Conservation (phyloP, 2,113 vertebrate genomes). For the Peucedramus taeniatus region DNA sequence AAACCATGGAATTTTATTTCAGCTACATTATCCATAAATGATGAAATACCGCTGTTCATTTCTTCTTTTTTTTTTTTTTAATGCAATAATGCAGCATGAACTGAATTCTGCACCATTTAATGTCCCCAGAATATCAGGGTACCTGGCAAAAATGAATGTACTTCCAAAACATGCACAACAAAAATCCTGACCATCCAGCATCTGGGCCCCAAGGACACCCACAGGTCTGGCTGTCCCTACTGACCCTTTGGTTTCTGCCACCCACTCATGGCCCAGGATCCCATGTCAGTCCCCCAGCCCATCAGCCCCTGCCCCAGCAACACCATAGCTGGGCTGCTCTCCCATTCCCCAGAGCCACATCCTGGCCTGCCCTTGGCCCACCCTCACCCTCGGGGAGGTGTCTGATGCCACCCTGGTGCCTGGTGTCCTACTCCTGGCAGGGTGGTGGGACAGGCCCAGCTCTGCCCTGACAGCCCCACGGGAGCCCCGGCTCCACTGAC, state of each 20-base stretch:
- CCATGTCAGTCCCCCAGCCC: background rate
- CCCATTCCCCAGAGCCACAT: fast-evolving
- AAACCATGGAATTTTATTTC: background rate
- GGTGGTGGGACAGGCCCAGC: background rate
- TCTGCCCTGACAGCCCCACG: background rate
- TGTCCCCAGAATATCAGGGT: background rate
- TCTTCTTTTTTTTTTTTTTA: background rate
- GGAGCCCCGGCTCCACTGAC: background rate
- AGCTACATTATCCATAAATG: background rate
- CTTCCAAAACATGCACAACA: background rate
- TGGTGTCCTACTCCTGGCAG: background rate
- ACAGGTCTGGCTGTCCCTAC: background rate
- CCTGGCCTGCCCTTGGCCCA: background rate
- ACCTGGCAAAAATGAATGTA: background rate
- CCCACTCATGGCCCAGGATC: background rate
- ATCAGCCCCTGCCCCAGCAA: background rate
- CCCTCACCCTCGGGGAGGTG: background rate
- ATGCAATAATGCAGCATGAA: background rate
- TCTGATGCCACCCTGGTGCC: background rate
- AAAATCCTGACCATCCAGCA: background rate
- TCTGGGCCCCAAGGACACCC: background rate
- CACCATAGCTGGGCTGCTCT: background rate
- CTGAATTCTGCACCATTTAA: background rate
- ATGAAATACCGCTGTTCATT: background rate
- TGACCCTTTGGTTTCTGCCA: background rate